These are phyloP conservation scores for Armadillidium nasatum DNA, from an alignment of 1,140 invertebrate genomes.

Conservation along the genomic window DNA sequence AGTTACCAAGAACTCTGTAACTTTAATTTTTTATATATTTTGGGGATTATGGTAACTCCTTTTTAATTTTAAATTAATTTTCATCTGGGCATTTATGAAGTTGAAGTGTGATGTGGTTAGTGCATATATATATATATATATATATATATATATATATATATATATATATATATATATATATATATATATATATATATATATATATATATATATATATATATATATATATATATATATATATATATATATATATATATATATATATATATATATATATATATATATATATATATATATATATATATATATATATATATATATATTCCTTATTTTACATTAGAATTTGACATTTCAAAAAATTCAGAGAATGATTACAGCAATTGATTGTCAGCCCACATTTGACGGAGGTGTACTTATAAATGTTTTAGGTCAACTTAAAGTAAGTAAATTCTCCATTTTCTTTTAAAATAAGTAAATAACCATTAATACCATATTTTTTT, in stretches of 20 bases:
- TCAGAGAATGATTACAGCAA: constrained; percentile 79
- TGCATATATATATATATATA: too few relatives aligned
- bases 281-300: neutral
- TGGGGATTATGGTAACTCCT: too few relatives aligned
- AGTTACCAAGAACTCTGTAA: too few relatives aligned
- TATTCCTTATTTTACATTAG: constrained; percentile 53
- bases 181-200: neutral
- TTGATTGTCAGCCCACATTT: constrained; percentile 91
- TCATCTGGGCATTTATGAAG: too few relatives aligned
- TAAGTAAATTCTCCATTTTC: constrained; percentile 51
- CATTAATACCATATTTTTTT: too few relatives aligned
- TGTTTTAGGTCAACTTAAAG: constrained; percentile 87
- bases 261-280: neutral
- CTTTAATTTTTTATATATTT: too few relatives aligned
- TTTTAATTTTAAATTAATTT: too few relatives aligned
- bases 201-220: neutral
- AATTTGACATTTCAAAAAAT: constrained; percentile 88
- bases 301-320: neutral
- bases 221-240: neutral
- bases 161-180: neutral
- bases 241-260: constrained; percentile 7
- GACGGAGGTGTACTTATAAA: constrained; percentile 90
- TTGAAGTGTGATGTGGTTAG: too few relatives aligned
- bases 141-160: neutral
- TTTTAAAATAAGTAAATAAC: too few relatives aligned